Percentiles rank a stretch among this genome's conserved stretches.
Evolutionary conservation across 2,113 vertebrate species (phyloP).

Genomic region (Hippocampus guttulatus): DNA sequence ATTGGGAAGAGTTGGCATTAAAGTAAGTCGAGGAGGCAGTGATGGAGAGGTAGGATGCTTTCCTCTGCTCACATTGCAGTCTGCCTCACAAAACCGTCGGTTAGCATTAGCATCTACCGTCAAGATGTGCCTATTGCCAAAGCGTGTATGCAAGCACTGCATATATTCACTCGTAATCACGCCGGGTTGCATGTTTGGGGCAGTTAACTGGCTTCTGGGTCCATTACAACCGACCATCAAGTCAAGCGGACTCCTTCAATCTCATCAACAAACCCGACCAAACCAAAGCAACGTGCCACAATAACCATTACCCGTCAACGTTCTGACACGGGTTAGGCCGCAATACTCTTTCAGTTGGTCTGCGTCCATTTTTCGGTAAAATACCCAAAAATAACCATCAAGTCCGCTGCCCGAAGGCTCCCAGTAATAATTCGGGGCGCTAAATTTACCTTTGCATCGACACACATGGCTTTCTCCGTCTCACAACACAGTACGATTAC

Average conservation of each 20-base stretch:
- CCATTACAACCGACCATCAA: slow-evolving; percentile 47
- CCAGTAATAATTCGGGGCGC: slow-evolving; percentile 63
- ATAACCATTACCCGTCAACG: slow-evolving; percentile 72
- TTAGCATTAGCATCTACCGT: slow-evolving; percentile 66
- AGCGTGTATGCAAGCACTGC: slow-evolving; percentile 13
- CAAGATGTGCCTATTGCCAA: slow-evolving; percentile 55
- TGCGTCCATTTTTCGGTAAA: slow-evolving; percentile 55
- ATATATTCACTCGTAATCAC: slow-evolving; percentile 4
- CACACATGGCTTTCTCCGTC: slow-evolving; percentile 84
- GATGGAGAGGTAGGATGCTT: slow-evolving; percentile 54
- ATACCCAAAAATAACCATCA: slow-evolving; percentile 55
- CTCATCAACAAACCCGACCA: slow-evolving; percentile 79
- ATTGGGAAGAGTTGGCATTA: slow-evolving; percentile 18
- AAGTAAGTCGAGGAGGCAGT: slow-evolving; percentile 29
- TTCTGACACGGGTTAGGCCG: slow-evolving; percentile 76
- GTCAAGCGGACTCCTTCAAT: slow-evolving; percentile 59
- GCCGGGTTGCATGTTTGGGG: background rate
- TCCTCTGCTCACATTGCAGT: slow-evolving; percentile 45
- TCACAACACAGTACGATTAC: slow-evolving; percentile 81
- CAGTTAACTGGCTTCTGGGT: slow-evolving; percentile 32
- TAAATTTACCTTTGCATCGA: slow-evolving; percentile 80
- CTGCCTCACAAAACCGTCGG: slow-evolving; percentile 56
- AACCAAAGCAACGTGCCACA: slow-evolving; percentile 81
- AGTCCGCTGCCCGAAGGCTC: slow-evolving; percentile 50
- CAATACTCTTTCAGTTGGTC: slow-evolving; percentile 66